These are phyloP conservation scores for Rhyacophila brunnea DNA, from an alignment of 1,140 invertebrate species.

Conservation along the genomic window DNA sequence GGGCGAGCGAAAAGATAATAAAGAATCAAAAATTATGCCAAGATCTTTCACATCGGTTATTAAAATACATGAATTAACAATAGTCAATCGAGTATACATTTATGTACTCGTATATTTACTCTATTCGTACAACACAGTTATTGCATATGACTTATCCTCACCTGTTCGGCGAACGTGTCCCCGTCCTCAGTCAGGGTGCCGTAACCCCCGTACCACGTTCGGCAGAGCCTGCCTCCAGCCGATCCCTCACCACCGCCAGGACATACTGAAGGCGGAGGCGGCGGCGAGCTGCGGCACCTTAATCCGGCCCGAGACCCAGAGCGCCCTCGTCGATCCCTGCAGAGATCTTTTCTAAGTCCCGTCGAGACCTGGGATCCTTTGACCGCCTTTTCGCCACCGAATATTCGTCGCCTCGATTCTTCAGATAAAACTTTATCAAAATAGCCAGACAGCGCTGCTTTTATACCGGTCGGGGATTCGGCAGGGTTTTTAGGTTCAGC, in stretches of 20 bases:
- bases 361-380: neutral
- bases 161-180: constrained; percentile 19
- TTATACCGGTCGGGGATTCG: neutral
- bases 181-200: constrained; percentile 46
- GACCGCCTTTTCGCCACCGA: constrained; percentile 1
- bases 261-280: constrained; percentile 12
- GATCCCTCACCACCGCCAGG: constrained; percentile 25
- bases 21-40: too few relatives aligned
- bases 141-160: too few relatives aligned
- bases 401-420: neutral
- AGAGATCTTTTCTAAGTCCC: too few relatives aligned
- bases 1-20: too few relatives aligned
- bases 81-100: too few relatives aligned
- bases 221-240: constrained; percentile 36
- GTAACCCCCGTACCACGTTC: constrained; percentile 53
- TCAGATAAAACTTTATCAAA: neutral
- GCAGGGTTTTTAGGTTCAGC: neutral
- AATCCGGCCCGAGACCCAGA: neutral
- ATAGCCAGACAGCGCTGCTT: neutral
- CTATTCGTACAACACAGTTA: too few relatives aligned
- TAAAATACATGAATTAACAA: too few relatives aligned
- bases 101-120: too few relatives aligned
- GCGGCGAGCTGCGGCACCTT: constrained; percentile 26
- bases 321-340: neutral
- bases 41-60: too few relatives aligned